phyloP scores from a whole-genome alignment of 2,113 vertebrate genomes.

The Gorsachius goisagi region DNA sequence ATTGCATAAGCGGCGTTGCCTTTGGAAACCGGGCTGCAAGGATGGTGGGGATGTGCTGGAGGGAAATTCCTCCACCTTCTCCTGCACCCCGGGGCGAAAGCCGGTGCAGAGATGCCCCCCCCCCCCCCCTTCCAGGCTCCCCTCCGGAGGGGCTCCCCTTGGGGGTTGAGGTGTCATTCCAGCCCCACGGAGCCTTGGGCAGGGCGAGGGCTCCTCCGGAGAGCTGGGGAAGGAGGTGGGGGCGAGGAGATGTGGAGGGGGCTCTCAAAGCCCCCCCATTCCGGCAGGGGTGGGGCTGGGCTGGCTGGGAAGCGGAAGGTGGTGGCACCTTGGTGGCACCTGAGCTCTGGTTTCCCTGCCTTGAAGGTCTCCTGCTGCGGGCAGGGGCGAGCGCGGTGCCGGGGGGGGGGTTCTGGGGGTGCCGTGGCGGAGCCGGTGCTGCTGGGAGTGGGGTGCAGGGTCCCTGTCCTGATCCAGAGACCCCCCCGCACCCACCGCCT shows the following conservation, averaged over 20 bases:
- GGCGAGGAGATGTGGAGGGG: neutral
- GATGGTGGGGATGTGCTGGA: no score
- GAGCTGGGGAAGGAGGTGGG: neutral
- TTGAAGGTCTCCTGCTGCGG: neutral
- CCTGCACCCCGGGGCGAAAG: no score
- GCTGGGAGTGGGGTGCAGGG: neutral
- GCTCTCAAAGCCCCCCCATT: rapidly evolving
- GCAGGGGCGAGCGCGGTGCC: neutral
- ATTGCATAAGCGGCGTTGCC: no score
- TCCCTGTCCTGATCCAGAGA: neutral
- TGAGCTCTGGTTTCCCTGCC: neutral
- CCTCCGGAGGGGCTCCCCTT: no score
- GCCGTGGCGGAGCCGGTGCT: rapidly evolving
- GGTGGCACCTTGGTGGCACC: neutral
- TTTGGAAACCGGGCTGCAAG: no score
- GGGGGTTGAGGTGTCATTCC: neutral
- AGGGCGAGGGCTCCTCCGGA: neutral
- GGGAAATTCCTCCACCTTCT: no score
- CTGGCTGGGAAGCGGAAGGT: neutral
- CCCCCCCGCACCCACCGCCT: rapidly evolving
- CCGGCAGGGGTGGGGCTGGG: rapidly evolving
- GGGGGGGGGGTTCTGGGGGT: neutral
- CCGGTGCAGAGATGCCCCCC: no score
- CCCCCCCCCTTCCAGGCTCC: no score
- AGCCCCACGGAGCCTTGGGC: rapidly evolving